Percentiles rank a stretch among this genome's conserved stretches.
These are phyloP conservation scores for Trachops cirrhosus DNA, from an alignment of 2,797 vertebrate species.

Conservation along the genomic window DNA sequence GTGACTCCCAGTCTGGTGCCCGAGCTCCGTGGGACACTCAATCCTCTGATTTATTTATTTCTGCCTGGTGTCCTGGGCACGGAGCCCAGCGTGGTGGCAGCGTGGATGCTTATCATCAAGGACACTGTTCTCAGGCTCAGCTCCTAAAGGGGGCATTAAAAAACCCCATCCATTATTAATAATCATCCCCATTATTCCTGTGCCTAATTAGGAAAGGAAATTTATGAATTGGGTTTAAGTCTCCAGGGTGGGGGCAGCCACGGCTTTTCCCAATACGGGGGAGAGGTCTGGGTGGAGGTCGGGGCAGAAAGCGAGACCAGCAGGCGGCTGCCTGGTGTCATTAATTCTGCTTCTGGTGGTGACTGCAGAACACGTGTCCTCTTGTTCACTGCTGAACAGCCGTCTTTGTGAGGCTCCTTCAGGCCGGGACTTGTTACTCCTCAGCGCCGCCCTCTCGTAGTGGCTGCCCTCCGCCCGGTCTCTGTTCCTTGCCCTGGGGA, in stretches of 20 bases:
- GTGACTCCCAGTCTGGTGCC: neutral
- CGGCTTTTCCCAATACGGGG: neutral
- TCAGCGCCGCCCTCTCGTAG: too few species aligned
- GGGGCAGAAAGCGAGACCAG: neutral
- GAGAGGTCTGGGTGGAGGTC: neutral
- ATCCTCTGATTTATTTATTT: neutral
- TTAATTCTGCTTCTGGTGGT: neutral
- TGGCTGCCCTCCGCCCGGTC: neutral
- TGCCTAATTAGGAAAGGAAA: conserved; percentile 53
- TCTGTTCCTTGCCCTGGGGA: neutral
- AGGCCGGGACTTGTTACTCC: neutral
- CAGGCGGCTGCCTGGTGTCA: neutral
- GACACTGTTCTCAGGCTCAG: neutral
- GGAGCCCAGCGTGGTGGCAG: neutral
- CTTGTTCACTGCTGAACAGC: neutral
- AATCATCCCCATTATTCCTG: conserved; percentile 27
- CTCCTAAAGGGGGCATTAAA: neutral
- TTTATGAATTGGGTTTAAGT: conserved; percentile 40
- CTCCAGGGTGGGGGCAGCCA: neutral
- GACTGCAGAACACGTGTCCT: neutral
- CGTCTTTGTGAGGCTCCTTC: neutral
- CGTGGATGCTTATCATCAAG: conserved; percentile 1
- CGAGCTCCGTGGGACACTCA: neutral
- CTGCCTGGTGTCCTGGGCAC: neutral
- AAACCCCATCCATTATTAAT: conserved; percentile 48